Base-by-base conservation (phyloP, 92 coral and sea anemone genomes). In the Parazoanthus darwini region DNA sequence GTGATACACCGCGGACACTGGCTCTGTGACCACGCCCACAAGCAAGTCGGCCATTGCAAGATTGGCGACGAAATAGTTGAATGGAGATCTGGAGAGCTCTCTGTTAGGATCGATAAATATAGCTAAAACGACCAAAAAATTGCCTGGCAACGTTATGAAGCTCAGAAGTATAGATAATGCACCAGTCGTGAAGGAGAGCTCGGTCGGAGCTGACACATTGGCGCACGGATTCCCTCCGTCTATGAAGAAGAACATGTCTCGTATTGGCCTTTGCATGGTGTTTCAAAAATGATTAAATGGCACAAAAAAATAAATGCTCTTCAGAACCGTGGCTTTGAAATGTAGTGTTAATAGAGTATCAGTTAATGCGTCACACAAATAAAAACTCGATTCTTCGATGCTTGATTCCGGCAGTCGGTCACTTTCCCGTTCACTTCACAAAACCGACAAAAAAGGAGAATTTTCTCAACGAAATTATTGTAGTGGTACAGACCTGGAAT, bases 21-120 rank as follows among this genome's bases (percentile, higher is more conserved):
- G 99, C 76, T 96, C 99, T 7, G 99, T 95, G 26, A 95, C 98
- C 65, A 96, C 88, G n/a, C 99, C 99, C 51, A 94, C 97, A 20
- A 94, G 80, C 58, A 94, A 88, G 81, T 94, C 97, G 73, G 97
- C 97, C 77, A 92, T 87, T 20, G 97, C 97, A 4, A 94, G 88
- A 71, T 94, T 94, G 29, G 95, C 94, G 14, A 94, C 95, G 35
- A 94, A 89, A 86, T 90, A 91, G 50, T 94, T 94, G 80, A 94
- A 94, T 20, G 97, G 92, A 36, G 94, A 92, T 11, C 94, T 91
- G 23, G 42, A 71, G 36, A 94, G 97, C 44, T 94, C 94, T 86
- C 74, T 91, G 91, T 94, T 94, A 11, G 97, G 97, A 67, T 94
- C 97, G 8, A 94, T 85, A 38, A 93, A 89, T 77, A 94, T 94